phyloP scores from a whole-genome alignment of 2,797 vertebrate species.

The Enteromius anoplus region DNA sequence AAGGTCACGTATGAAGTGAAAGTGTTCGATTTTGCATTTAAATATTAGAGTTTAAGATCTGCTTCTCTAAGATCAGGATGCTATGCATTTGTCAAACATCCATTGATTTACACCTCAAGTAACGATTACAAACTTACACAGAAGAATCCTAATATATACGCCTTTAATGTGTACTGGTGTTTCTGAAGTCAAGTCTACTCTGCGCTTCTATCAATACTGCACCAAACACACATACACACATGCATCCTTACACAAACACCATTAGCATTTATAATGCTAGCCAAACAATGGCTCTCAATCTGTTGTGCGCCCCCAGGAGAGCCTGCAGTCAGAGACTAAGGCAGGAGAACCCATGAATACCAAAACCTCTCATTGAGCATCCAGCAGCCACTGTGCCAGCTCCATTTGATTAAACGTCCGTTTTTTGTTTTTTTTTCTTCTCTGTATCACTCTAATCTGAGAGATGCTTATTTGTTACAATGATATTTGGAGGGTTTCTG shows the following conservation, averaged over 20 bases:
- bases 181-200: neutral
- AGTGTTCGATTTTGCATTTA: neutral
- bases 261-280: conserved; percentile 56
- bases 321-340: conserved; percentile 21
- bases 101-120: neutral
- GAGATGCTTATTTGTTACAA: neutral
- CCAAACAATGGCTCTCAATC: conserved; percentile 54
- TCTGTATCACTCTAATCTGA: neutral
- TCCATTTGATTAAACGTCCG: conserved; percentile 5
- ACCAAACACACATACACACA: conserved; percentile 28
- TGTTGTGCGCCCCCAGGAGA: conserved; percentile 39
- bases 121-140: neutral
- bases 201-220: conserved; percentile 24
- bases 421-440: neutral
- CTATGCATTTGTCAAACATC: neutral
- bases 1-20: neutral
- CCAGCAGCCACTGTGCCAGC: conserved; percentile 30
- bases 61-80: neutral
- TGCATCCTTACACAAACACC: conserved; percentile 26
- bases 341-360: conserved; percentile 40
- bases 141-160: neutral
- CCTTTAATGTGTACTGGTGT: neutral
- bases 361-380: conserved; percentile 28
- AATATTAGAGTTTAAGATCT: neutral
- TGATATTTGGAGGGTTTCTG: conserved; percentile 1